These are phyloP conservation scores for Stegostoma tigrinum DNA, from an alignment of 2,113 vertebrate species.

Conservation along the genomic window DNA sequence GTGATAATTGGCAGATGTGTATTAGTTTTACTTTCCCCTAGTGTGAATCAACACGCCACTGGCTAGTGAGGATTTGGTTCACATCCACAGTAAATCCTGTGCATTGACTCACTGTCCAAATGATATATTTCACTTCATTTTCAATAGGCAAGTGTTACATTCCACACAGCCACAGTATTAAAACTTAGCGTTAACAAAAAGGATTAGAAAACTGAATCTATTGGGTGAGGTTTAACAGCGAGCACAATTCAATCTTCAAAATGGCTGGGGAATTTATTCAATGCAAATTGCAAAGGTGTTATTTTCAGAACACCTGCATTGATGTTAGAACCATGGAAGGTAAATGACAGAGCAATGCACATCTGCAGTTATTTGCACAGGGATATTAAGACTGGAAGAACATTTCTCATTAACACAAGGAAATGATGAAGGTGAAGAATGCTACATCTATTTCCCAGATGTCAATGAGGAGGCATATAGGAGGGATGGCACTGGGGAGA, in stretches of 20 bases:
- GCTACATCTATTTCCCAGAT: neutral
- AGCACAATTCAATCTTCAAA: neutral
- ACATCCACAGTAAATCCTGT: constrained; percentile 7
- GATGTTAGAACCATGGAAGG: neutral
- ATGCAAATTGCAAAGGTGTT: neutral
- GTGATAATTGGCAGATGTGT: neutral
- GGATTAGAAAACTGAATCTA: neutral
- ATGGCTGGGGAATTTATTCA: neutral
- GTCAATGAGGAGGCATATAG: neutral
- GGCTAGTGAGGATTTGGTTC: neutral
- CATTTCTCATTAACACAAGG: neutral
- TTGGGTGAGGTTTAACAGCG: neutral
- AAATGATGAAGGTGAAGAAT: neutral
- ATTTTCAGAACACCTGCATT: neutral
- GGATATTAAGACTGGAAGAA: neutral
- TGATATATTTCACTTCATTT: neutral
- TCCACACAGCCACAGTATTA: neutral
- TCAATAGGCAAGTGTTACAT: neutral
- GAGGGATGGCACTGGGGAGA: neutral
- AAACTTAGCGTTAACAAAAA: neutral
- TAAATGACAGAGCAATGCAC: neutral
- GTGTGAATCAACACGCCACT: neutral
- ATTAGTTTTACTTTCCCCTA: neutral
- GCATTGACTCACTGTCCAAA: neutral
- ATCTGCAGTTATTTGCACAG: neutral